These are phyloP conservation scores for Tetramorium simillimum DNA, from an alignment of 1,140 invertebrate species.

Conservation along the genomic window DNA sequence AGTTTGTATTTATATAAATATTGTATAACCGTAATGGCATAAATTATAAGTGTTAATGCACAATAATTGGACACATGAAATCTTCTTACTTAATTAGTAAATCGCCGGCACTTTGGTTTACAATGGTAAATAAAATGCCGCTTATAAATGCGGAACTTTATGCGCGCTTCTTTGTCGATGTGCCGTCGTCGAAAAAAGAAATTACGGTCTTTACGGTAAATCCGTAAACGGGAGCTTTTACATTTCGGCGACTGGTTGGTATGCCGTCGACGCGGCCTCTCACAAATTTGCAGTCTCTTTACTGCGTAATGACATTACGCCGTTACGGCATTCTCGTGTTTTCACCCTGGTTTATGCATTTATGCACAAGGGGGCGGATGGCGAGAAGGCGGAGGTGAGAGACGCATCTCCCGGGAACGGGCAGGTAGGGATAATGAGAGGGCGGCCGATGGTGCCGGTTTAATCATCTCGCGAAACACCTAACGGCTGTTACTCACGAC, in stretches of 20 bases:
- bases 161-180: not conserved
- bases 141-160: not conserved
- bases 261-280: conserved; percentile 53
- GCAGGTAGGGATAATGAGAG: conserved; percentile 69
- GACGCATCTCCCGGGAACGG: conserved; percentile 10
- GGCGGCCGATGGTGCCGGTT: conserved; percentile 70
- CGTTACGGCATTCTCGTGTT: conserved; percentile 74
- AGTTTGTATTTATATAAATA: not conserved
- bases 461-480: conserved; percentile 74
- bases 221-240: conserved; percentile 12
- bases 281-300: conserved; percentile 72
- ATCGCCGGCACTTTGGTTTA: not conserved
- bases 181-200: not conserved
- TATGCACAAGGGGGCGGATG: conserved; percentile 63
- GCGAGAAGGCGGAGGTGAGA: conserved; percentile 36
- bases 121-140: not conserved
- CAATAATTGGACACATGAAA: not conserved
- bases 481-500: conserved; percentile 65
- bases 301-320: conserved; percentile 72
- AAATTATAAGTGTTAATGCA: not conserved
- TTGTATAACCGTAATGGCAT: not conserved
- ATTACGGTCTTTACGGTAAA: conserved; percentile 49
- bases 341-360: conserved; percentile 76
- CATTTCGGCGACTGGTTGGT: conserved; percentile 53
- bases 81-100: not conserved